Evolutionary conservation across 37 sponge, comb jelly and placozoan species (phyloP).

Genomic region (Hormiphora californensis): DNA sequence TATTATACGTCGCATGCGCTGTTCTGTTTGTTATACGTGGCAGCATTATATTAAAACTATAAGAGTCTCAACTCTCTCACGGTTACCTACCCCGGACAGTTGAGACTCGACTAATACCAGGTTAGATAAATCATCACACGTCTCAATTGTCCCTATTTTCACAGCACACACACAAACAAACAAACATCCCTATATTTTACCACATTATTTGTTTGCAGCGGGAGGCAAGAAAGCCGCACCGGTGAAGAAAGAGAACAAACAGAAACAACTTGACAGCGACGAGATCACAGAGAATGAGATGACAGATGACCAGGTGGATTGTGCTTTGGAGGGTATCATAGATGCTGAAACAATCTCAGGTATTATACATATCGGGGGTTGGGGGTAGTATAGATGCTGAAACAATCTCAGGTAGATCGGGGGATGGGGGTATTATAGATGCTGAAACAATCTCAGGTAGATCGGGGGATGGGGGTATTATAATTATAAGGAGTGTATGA

Average conservation of each 20-base stretch:
- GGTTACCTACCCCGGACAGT: too few species aligned
- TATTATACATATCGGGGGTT: too few species aligned
- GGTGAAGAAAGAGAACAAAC: conserved; percentile 51
- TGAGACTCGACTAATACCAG: too few species aligned
- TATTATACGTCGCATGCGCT: too few species aligned
- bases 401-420: not conserved
- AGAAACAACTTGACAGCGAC: conserved; percentile 38
- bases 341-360: conserved; percentile 14
- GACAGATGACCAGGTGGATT: conserved; percentile 21
- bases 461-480: too few species aligned
- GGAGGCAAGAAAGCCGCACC: not conserved
- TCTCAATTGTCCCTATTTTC: not conserved
- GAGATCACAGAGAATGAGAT: conserved; percentile 38
- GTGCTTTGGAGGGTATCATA: not conserved
- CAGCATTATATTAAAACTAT: too few species aligned
- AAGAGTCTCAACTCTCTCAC: too few species aligned
- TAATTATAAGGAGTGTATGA: too few species aligned
- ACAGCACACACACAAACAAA: not conserved
- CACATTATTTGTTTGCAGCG: not conserved
- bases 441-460: conserved; percentile 4
- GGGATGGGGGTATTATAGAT: not conserved
- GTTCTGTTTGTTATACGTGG: too few species aligned
- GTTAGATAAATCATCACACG: too few species aligned
- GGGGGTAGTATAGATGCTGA: too few species aligned
- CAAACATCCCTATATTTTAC: not conserved